Evolutionary conservation across 1,140 invertebrate species (phyloP), one percentile per base, ranked within the genome.

Genomic region (Bombyx mandarina): DNA sequence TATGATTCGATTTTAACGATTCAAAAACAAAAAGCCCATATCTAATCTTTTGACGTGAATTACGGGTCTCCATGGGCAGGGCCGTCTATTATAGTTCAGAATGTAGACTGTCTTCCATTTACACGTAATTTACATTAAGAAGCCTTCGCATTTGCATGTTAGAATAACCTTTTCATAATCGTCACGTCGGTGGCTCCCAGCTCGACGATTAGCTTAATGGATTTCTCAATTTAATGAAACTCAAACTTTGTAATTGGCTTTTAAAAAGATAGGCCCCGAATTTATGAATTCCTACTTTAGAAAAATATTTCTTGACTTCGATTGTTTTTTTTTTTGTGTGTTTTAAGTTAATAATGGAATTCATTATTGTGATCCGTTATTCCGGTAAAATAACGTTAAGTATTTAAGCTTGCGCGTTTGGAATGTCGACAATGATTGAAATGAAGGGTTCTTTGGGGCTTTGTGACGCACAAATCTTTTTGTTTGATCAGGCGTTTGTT

Each of bases 401-500:
- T 63, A 70, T 69, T 77, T 78, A 78, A 80, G 71, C 70, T 57
- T 52, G 54, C 57, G 66, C 56, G 67, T 58, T 60, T 58, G 65
- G 61, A 45, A 60, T 67, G 59, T 61, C 62, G 69, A 70, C 69
- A 74, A 78, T 71, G 71, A 74, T 79, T 65, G 64, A 69, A 71
- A 60, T 60, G 64, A 68, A 75, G 71, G 77, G 73, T 72, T 67
- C 67, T 66, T 66, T 66, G 50, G 66, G 69, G 67, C 58, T 64
- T 63, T 65, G 58, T 73, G 72, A 73, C 62, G 74, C 61, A 65
- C 68, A 76, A 77, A 74, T 82, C 75, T 82, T 82, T 80, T 81
- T 86, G 77, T 84, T 84, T 86, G 75, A 79, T 77, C 81, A 80
- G 73, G 79, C 79, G 75, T 80, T 76, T 81, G 79, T 82, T 75